Base-by-base conservation (phyloP, 2,797 vertebrate genomes). In the Danio albolineatus region DNA sequence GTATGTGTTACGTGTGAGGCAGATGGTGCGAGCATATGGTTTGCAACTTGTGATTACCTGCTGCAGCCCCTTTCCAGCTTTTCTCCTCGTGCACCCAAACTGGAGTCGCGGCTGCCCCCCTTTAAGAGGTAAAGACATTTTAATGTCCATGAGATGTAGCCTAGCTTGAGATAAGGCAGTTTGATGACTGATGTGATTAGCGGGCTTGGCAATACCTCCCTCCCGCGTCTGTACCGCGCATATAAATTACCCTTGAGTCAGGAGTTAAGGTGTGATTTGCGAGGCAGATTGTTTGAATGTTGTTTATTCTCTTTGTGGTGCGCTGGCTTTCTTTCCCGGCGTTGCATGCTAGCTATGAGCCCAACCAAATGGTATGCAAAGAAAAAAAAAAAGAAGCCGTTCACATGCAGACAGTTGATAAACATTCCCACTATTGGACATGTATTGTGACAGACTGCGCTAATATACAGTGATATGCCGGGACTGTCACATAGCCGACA, bases 401-500 rank as follows among this genome's bases (percentile, higher is more conserved):
- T 60, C 74, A 51, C 73, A 71, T 80, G 59, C 43, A 81, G 84
- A 82, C 84, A 81, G 82, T 91, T 92, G 92, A 91, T 91, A 92
- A 92, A 90, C 93, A 91, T 92, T 91, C 90, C 91, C 91, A 90
- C 90, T 92, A 91, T 90, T 91, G 93, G 91, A 92, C 89, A 89
- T 88, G 92, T 92, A 91, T 92, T 92, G 90, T 91, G 90, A 93
- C 93, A 93, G 93, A 93, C 92, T 93, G 61, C 73, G 87, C 86
- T 92, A 93, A 93, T 93, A 89, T 83, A 90, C 89, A 90, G 89
- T 92, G 92, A 92, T 93, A 93, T 89, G 86, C 90, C 83, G 90
- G 89, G 91, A 91, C 93, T 94, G 93, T 94, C 94, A 93, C 93
- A 91, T 91, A 92, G 90, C 91, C 87, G 90, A 91, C 91, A 89